phyloP scores from a whole-genome alignment of 2,113 vertebrate species.

The Eleginops maclovinus region DNA sequence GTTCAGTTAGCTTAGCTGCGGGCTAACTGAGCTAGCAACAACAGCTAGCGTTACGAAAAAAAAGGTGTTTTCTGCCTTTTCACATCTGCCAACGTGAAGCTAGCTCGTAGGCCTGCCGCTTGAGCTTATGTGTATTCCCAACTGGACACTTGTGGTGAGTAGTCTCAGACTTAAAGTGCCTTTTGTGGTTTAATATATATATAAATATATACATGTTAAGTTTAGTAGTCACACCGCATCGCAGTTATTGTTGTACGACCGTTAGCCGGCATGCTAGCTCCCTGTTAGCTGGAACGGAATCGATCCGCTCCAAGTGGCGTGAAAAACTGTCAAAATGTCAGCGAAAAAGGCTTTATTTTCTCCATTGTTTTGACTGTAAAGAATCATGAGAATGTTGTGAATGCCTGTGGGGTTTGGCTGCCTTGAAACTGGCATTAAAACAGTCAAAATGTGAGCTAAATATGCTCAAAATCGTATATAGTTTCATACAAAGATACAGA shows the following conservation, averaged over 20 bases:
- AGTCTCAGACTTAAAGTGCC: not conserved
- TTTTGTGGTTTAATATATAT: not conserved
- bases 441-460: too few species aligned
- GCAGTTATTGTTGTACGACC: slow-evolving; percentile 71
- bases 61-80: slow-evolving; percentile 70
- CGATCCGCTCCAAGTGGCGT: not conserved
- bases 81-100: slow-evolving; percentile 54
- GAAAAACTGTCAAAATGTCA: not conserved
- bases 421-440: too few species aligned
- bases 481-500: too few species aligned
- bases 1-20: slow-evolving; percentile 45
- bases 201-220: not conserved
- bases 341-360: too few species aligned
- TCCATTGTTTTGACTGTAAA: too few species aligned
- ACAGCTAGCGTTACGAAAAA: slow-evolving; percentile 56
- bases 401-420: too few species aligned
- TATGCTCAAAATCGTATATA: too few species aligned
- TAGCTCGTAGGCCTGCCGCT: slow-evolving; percentile 9
- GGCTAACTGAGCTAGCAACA: slow-evolving; percentile 70
- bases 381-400: accelerated
- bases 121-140: not conserved
- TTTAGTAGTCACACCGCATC: slow-evolving; percentile 48
- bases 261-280: slow-evolving; percentile 75
- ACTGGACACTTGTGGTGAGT: accelerated
- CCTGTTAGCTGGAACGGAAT: slow-evolving; percentile 42